Percentiles rank a stretch among this genome's conserved stretches.
These are phyloP conservation scores for Amphilophus citrinellus DNA, from an alignment of 2,113 vertebrate species.

Conservation along the genomic window DNA sequence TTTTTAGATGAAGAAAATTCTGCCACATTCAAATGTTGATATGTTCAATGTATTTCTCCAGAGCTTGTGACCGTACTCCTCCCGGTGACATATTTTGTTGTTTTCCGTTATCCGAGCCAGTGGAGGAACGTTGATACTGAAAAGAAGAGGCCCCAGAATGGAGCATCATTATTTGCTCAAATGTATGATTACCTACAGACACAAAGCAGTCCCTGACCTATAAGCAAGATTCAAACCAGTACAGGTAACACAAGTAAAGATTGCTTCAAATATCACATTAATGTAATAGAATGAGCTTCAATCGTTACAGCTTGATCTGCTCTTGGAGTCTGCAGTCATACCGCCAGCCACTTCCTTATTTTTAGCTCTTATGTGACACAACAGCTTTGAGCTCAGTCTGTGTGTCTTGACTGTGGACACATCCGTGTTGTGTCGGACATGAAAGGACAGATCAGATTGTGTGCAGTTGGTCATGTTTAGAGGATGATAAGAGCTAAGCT, in stretches of 20 bases:
- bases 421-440: neutral
- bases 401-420: neutral
- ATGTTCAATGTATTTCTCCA: too few relatives aligned
- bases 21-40: too few relatives aligned
- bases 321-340: neutral
- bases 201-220: neutral
- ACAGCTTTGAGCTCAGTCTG: neutral
- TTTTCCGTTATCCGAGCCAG: neutral
- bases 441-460: constrained; percentile 4
- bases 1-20: too few relatives aligned
- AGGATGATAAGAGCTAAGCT: constrained; percentile 41
- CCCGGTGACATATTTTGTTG: too few relatives aligned
- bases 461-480: constrained; percentile 22
- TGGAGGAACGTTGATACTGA: neutral
- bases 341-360: neutral
- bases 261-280: neutral
- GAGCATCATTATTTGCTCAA: neutral
- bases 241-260: neutral
- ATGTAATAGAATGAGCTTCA: too few relatives aligned
- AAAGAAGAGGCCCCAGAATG: neutral
- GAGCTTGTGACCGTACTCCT: too few relatives aligned
- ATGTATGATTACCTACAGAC: neutral
- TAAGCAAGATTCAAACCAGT: neutral
- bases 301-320: neutral
- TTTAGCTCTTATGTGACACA: neutral